phyloP scores from a whole-genome alignment of 2,113 vertebrate species.

The Phalacrocorax pelagicus region DNA sequence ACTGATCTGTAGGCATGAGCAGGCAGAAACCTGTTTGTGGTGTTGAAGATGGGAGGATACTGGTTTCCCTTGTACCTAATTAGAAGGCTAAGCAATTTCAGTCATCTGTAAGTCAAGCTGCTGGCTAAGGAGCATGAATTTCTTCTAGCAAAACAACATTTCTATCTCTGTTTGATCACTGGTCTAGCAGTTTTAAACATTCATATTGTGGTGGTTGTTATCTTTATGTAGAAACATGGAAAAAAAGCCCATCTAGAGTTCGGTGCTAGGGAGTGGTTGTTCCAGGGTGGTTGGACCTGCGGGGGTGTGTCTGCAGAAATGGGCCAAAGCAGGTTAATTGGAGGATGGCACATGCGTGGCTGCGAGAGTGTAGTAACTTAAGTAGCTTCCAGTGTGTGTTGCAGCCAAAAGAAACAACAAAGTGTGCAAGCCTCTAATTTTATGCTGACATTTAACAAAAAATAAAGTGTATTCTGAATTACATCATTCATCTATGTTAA shows the following conservation, averaged over 20 bases:
- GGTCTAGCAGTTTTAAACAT: background rate
- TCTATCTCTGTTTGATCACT: background rate
- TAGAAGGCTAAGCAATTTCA: background rate
- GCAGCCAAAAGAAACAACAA: background rate
- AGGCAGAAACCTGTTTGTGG: background rate
- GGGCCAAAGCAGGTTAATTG: background rate
- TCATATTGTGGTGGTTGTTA: background rate
- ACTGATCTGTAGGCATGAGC: background rate
- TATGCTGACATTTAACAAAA: constrained; percentile 20
- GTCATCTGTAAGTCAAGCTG: background rate
- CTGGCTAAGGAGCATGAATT: background rate
- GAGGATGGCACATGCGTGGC: background rate
- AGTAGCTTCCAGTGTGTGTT: background rate
- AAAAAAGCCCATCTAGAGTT: accelerated
- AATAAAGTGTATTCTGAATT: background rate
- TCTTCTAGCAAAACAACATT: background rate
- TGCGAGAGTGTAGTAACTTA: background rate
- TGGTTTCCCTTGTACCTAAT: background rate
- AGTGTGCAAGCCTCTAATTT: background rate
- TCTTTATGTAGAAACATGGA: background rate
- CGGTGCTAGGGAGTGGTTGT: background rate
- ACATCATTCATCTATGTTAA: background rate
- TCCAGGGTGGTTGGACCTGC: background rate
- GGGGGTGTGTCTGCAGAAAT: background rate
- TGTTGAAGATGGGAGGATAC: background rate